Percentiles rank a stretch among this genome's conserved stretches.
Evolutionary conservation across 2,888 invertebrate genomes (phyloP).

Genomic region (Trichopoda pennipes): DNA sequence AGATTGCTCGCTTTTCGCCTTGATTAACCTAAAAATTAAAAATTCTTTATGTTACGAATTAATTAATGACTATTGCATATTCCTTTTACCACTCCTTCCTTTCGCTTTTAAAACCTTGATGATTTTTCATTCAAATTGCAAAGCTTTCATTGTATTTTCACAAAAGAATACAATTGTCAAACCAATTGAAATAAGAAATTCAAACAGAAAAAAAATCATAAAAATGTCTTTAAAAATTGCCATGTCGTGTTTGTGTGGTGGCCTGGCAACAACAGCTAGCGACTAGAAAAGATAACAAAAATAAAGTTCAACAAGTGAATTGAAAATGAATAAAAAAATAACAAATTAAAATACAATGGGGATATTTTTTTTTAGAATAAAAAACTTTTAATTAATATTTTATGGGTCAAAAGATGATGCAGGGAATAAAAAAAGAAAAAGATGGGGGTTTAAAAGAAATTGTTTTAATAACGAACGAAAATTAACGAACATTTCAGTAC

Average conservation of each 20-base stretch:
- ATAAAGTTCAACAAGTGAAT: not conserved
- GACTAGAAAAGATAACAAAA: slow-evolving; percentile 2
- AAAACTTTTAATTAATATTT: slow-evolving; percentile 41
- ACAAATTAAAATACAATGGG: slow-evolving; percentile 45
- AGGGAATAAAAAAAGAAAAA: not conserved
- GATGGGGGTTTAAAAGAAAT: not conserved
- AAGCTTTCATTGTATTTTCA: slow-evolving; percentile 28
- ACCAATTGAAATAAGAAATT: slow-evolving; percentile 44
- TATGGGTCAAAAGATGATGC: not conserved
- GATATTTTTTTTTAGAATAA: slow-evolving; percentile 16
- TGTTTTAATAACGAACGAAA: not conserved
- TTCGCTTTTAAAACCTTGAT: not conserved
- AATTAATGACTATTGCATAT: slow-evolving; percentile 39
- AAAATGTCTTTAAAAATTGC: slow-evolving; percentile 33
- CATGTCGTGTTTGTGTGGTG: slow-evolving; percentile 17
- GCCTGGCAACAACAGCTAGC: not conserved
- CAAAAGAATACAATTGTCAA: slow-evolving; percentile 57
- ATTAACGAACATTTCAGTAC: no score
- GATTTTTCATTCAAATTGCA: slow-evolving; percentile 16
- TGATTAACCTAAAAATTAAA: slow-evolving; percentile 57
- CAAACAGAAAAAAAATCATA: not conserved
- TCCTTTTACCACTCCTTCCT: not conserved
- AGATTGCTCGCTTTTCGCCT: slow-evolving; percentile 1
- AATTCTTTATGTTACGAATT: slow-evolving; percentile 51
- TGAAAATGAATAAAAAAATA: slow-evolving; percentile 1